Evolutionary conservation across 2,888 invertebrate genomes (phyloP), one percentile per base, ranked within the genome.

Genomic region (Leptogaster cylindrica): DNA sequence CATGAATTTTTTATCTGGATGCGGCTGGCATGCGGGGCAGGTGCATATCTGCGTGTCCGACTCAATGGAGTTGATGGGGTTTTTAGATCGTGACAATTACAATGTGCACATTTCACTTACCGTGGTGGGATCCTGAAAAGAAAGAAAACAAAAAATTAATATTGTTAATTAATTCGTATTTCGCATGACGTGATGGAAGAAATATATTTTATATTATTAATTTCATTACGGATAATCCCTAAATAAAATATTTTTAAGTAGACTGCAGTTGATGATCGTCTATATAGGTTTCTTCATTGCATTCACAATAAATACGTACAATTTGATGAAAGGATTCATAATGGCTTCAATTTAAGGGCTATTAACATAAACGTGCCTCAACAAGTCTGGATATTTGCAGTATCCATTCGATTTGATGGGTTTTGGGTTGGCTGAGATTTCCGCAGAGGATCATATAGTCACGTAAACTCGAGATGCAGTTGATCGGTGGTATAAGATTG

Each of bases 121-220:
- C 80, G 79, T 78, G 10, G 78, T 76, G 25, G 81, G 80, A 72
- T 81, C 80, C 81, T 81, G 81, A 67, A 81, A 81, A n/a, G 72
- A 73, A 51, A 69, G 72, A 70, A 71, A 73, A 67, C n/a, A n/a
- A n/a, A n/a, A n/a, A n/a, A n/a, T n/a, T n/a, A 68, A 44, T 63
- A 67, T 20, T n/a, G 14, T 51, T 46, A 33, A 44, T 61, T 65
- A 67, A 67, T 51, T 66, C 23, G 41, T 39, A 20, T 16, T 23
- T 55, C 10, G 6, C 7, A n/a, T 18, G 18, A 27, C n/a, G n/a
- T 20, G 18, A 4, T 23, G 23, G 18, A 2, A 33, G 33, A 52
- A 36, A 36, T 36, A 36, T 36, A 52, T 20, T 27, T 44, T 12
- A n/a, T n/a, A n/a, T n/a, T n/a, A 31, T 28, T 46, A 28, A 16